Percentiles rank a stretch among this genome's conserved stretches.
Evolutionary conservation across 2,113 vertebrate genomes (phyloP).

Genomic region (Bubo scandiacus): DNA sequence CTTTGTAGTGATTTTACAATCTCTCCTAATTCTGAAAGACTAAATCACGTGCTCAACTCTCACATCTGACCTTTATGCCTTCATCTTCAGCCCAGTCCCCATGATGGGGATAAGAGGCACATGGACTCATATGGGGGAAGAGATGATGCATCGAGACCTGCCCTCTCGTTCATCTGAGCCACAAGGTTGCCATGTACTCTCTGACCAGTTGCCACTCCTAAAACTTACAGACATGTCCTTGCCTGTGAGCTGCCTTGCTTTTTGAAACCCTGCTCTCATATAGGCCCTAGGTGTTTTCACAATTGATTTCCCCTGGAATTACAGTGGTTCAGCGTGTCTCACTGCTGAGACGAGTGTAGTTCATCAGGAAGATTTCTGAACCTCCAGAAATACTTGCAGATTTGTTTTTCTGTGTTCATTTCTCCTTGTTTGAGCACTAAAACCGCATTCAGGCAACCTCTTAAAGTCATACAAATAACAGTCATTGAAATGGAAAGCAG

Average conservation of each 20-base stretch:
- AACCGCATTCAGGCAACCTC: background rate
- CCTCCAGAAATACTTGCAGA: background rate
- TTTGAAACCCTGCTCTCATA: background rate
- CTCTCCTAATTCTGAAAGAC: background rate
- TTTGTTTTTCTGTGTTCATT: background rate
- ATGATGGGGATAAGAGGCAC: background rate
- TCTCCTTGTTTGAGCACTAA: constrained; percentile 20
- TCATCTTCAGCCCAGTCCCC: background rate
- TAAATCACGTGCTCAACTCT: background rate
- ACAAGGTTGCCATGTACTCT: background rate
- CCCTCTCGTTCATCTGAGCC: accelerated
- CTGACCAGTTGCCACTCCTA: background rate
- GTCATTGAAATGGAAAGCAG: constrained; percentile 62
- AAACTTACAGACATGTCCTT: background rate
- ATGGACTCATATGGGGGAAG: accelerated
- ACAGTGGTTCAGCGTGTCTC: background rate
- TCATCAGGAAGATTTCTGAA: constrained; percentile 25
- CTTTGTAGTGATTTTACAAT: background rate
- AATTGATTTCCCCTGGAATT: background rate
- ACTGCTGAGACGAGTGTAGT: background rate
- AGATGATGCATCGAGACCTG: background rate
- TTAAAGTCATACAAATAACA: constrained; percentile 51
- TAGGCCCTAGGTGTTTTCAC: background rate
- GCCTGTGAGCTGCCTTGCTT: background rate
- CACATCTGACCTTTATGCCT: background rate